phyloP scores from a whole-genome alignment of 1,140 invertebrate genomes.

The Macrocentrus cingulum region DNA sequence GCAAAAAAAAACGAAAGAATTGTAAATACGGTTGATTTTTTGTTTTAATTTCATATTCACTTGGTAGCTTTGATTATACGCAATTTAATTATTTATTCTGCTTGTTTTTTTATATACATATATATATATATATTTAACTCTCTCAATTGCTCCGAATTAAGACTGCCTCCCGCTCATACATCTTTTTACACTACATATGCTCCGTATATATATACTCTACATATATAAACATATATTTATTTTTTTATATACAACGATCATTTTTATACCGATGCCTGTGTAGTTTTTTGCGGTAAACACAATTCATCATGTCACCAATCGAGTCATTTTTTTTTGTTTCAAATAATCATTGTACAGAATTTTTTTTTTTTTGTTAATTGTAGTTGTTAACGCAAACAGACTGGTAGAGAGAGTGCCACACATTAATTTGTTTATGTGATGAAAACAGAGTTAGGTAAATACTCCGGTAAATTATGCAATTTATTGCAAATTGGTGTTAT shows the following conservation, averaged over 20 bases:
- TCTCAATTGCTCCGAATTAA: constrained; percentile 22
- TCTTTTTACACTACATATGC: constrained; percentile 11
- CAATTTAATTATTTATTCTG: constrained; percentile 1
- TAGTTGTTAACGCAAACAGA: too few relatives aligned
- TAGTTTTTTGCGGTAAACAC: too few relatives aligned
- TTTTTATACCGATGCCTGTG: neutral
- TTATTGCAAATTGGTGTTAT: too few relatives aligned
- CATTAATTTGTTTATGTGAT: too few relatives aligned
- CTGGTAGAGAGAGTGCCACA: too few relatives aligned
- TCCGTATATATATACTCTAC: constrained; percentile 4
- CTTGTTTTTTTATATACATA: neutral
- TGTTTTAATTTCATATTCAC: neutral
- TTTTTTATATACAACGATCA: neutral
- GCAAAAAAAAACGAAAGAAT: constrained; percentile 8
- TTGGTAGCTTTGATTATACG: constrained; percentile 14
- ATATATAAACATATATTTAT: neutral
- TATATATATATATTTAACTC: constrained; percentile 1
- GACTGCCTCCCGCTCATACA: constrained; percentile 19
- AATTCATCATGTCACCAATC: too few relatives aligned
- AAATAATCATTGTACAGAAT: too few relatives aligned
- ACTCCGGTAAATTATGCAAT: too few relatives aligned
- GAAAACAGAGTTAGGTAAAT: too few relatives aligned
- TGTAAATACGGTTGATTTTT: constrained; percentile 14
- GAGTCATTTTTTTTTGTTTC: too few relatives aligned
- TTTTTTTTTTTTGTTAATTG: too few relatives aligned